Evolutionary conservation across 1,140 invertebrate species (phyloP).

Genomic region (Diorhabda carinulata): DNA sequence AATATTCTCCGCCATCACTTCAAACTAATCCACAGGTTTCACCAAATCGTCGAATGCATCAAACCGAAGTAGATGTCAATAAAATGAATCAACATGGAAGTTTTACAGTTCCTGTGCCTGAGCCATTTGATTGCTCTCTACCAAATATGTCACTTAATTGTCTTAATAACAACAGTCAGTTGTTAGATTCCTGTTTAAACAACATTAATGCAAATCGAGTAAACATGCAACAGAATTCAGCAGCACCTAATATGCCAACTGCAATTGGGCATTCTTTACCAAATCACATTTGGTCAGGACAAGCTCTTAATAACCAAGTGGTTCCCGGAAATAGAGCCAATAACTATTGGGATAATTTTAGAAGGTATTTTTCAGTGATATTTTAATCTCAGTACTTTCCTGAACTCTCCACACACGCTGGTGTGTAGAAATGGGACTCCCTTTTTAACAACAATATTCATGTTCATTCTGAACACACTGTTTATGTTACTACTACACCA

Average conservation of each 20-base stretch:
- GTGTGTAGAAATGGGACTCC: too few species aligned
- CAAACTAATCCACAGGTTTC: slow-evolving; percentile 1
- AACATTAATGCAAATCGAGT: slow-evolving; percentile 22
- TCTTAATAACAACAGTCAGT: slow-evolving; percentile 20
- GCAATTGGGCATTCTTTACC: slow-evolving; percentile 28
- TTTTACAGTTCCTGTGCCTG: neutral
- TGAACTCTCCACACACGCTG: too few species aligned
- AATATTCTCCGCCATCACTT: neutral
- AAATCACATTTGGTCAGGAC: slow-evolving; percentile 46
- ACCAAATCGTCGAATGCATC: neutral
- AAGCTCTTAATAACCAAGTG: slow-evolving; percentile 78
- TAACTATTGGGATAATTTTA: slow-evolving; percentile 89
- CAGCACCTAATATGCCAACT: neutral
- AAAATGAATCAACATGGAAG: neutral
- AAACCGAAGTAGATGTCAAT: neutral
- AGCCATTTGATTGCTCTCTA: neutral
- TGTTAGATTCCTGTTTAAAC: slow-evolving; percentile 39
- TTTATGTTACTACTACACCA: too few species aligned
- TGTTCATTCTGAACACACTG: too few species aligned
- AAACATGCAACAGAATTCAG: neutral
- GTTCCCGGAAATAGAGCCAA: slow-evolving; percentile 81
- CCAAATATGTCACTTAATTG: neutral
- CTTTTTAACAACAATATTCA: too few species aligned
- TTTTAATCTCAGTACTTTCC: too few species aligned
- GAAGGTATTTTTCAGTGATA: slow-evolving; percentile 58